Evolutionary conservation across 1,140 invertebrate genomes (phyloP).

Genomic region (Trachymyrmex septentrionalis): DNA sequence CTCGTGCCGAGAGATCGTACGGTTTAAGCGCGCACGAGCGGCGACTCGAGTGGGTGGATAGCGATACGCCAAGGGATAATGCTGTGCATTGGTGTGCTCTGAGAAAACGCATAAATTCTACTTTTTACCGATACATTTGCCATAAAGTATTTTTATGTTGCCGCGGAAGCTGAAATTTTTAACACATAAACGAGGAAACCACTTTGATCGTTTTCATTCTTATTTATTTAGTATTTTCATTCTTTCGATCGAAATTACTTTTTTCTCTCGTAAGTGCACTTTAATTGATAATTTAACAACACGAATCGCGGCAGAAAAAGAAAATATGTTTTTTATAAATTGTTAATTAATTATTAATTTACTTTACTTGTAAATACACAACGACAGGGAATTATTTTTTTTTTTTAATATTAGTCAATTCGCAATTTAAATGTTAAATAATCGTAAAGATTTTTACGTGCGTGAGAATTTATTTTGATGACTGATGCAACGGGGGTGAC

Average conservation of each 20-base stretch:
- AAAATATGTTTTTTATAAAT: background rate
- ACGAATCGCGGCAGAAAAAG: background rate
- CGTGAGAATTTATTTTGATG: constrained; percentile 20
- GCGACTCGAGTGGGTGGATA: constrained; percentile 52
- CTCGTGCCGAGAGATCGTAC: constrained; percentile 43
- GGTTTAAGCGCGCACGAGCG: constrained; percentile 48
- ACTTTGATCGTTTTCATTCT: background rate
- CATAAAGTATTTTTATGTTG: constrained; percentile 13
- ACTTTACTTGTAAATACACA: background rate
- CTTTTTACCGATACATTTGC: constrained; percentile 1
- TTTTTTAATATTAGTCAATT: background rate
- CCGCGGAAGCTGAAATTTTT: background rate
- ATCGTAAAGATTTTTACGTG: background rate
- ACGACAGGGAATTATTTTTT: background rate
- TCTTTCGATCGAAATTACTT: background rate
- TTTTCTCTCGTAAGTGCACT: background rate
- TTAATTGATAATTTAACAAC: background rate
- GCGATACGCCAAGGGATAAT: constrained; percentile 48
- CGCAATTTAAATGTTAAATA: background rate
- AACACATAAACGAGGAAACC: background rate
- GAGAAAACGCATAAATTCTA: constrained; percentile 1
- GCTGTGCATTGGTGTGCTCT: constrained; percentile 10
- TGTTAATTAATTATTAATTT: background rate
- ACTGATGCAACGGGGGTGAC: background rate
- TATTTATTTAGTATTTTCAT: background rate